These are phyloP conservation scores for Vidua macroura DNA, from an alignment of 2,113 vertebrate species.

Conservation along the genomic window DNA sequence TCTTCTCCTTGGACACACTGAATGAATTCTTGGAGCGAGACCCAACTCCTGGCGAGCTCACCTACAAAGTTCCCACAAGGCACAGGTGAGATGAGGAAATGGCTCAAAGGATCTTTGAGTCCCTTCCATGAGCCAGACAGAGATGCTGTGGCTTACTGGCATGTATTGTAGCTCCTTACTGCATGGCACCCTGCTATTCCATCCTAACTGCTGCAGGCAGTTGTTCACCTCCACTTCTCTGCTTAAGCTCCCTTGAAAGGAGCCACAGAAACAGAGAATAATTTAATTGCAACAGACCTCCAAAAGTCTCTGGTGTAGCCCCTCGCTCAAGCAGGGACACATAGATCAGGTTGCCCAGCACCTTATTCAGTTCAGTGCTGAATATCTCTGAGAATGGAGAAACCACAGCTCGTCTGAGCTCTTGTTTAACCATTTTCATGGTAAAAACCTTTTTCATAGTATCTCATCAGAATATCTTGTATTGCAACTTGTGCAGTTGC, in stretches of 20 bases:
- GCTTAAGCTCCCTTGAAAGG: neutral
- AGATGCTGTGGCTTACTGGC: too few species aligned
- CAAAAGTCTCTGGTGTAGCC: neutral
- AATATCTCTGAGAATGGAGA: neutral
- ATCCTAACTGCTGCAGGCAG: neutral
- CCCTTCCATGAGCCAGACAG: neutral
- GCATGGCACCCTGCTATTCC: neutral
- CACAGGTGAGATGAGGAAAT: slow-evolving; percentile 77
- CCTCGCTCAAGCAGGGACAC: neutral
- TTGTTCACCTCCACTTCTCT: neutral
- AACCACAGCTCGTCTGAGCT: neutral
- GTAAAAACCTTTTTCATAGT: neutral
- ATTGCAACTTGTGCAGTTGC: neutral
- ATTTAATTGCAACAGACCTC: neutral
- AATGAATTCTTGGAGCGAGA: slow-evolving; percentile 79
- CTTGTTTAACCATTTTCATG: neutral
- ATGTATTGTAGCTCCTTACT: neutral
- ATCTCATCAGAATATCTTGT: neutral
- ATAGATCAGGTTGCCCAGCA: neutral
- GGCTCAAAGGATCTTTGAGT: neutral
- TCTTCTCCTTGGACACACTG: slow-evolving; percentile 85
- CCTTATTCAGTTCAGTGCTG: neutral
- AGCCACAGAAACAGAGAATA: neutral
- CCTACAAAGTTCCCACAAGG: slow-evolving; percentile 74
- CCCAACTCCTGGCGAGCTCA: slow-evolving; percentile 76